Evolutionary conservation across 2,113 vertebrate genomes (phyloP), one percentile per base, ranked within the genome.

Genomic region (Ariopsis seemanni): DNA sequence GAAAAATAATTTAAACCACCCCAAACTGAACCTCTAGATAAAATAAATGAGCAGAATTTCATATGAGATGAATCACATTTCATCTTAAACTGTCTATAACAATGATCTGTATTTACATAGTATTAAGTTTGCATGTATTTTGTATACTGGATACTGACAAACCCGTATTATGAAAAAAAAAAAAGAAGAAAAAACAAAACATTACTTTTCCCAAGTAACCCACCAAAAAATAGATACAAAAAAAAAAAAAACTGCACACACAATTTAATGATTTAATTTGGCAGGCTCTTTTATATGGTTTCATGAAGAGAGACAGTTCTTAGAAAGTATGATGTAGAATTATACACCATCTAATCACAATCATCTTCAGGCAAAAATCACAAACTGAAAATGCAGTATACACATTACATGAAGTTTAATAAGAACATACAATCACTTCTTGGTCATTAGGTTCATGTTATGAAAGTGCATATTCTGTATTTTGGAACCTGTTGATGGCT

Each of bases 1-100:
- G 81, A 92, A 91, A 89, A 90, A 86, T 87, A 82, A 89, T 88
- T 85, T 83, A 91, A 14, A 85, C 86, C 75, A 86, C 34, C 83
- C 83, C 90, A 83, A 22, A 88, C 83, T 34, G 9, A 75, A 86
- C 83, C 79, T 69, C 87, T 55, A 79, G 84, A 86, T 27, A 63
- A 42, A 42, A 42, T 52, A 88, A 77, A 34, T 71, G 85, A 88
- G 72, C 67, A 78, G 48, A 86, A 84, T 8, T 62, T 58, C 1
- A 83, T 88, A 67, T 34, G 57, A 52, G 89, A 84, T 89, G 87
- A 72, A 82, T 84, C 42, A 85, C 67, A 85, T 87, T 81, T 87
- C 58, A 82, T 85, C 60, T 86, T 9, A 22, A 81, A 57, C n/a
- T 58, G 57, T 82, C 72, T 25, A 63, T n/a, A 75, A 90, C 71